Percentiles rank a stretch among this genome's conserved stretches.
phyloP scores from a whole-genome alignment of 92 coral and sea anemone species.

The Epizoanthus ramosus region DNA sequence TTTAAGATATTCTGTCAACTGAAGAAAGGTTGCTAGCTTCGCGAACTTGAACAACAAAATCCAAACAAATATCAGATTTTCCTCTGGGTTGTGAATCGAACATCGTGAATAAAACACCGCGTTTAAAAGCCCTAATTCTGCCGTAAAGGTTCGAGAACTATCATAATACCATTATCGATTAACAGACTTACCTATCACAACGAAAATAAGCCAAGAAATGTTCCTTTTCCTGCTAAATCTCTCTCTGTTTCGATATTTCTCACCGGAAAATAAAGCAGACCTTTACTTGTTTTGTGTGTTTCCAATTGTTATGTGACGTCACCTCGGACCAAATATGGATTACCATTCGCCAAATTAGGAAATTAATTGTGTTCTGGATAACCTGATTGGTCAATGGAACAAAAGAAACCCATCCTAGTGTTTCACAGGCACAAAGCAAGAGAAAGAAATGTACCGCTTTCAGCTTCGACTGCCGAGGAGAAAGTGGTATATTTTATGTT shows the following conservation, averaged over 20 bases:
- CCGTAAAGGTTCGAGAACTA: not conserved
- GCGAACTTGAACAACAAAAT: slow-evolving; percentile 79
- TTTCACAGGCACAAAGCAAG: not conserved
- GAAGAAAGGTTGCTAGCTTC: slow-evolving; percentile 73
- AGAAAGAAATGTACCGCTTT: not conserved
- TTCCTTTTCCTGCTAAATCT: slow-evolving; percentile 12
- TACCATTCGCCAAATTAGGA: not conserved
- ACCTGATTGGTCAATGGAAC: slow-evolving; percentile 74
- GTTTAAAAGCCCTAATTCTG: not conserved
- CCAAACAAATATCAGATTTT: slow-evolving; percentile 69
- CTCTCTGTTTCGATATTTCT: slow-evolving; percentile 6
- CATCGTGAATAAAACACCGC: too few relatives aligned
- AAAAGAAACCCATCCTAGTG: slow-evolving; percentile 65
- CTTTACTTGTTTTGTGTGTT: slow-evolving; percentile 74
- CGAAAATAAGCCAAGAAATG: not conserved
- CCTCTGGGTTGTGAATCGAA: not conserved
- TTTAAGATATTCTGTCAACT: not conserved
- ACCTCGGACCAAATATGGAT: slow-evolving; percentile 57
- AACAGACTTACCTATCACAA: slow-evolving; percentile 7
- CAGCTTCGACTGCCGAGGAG: too few relatives aligned
- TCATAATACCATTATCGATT: not conserved
- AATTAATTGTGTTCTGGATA: not conserved
- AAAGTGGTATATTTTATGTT: not conserved
- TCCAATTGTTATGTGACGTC: slow-evolving; percentile 86
- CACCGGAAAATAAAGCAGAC: slow-evolving; percentile 91